Base-by-base conservation (phyloP, 2,113 vertebrate species). In the Neomonachus schauinslandi region DNA sequence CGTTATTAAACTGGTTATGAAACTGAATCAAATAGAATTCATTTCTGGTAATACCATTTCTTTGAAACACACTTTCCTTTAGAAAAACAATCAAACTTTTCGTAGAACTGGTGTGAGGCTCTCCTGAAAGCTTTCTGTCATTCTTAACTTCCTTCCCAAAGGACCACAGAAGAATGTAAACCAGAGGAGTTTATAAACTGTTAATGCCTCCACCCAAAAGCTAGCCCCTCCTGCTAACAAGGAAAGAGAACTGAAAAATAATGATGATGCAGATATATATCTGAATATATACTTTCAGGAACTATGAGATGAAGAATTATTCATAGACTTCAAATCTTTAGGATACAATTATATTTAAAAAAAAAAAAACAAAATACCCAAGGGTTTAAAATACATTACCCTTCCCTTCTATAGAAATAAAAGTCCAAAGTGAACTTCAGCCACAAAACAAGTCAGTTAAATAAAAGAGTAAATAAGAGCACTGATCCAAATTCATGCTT, bases 61-160 rank as follows among this genome's bases (percentile, higher is more conserved):
- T 98, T 96, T 96, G 97, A 98, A 97, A 95, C 39, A 95, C 42
- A 76, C 28, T 93, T 92, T 94, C 94, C 95, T 94, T 95, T 83
- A 96, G 91, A 92, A 95, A 97, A 87, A 95, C 42, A 51, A 92
- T 57, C 86, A 95, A 89, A 93, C 39, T 80, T 95, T 97, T 97
- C 92, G 10, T 4, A 98, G 95, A 97, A 97, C 1, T 97, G 86
- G 69, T 67, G 74, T 92, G 39, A 93, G 69, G 59, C 94, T 65
- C 86, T 97, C 90, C 84, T 82, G 83, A 96, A 93, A 95, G 92
- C 76, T 82, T 81, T 89, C 63, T 85, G 22, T 71, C 86, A 81
- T 71, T 96, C 69, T 97, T 77, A 94, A 92, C 92, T 92, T 97
- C 96, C 89, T 96, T 97, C 89, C 90, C 81, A 89, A 95, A 96